Evolutionary conservation across 2,797 vertebrate species (phyloP).

Genomic region (Heliangelus exortis): DNA sequence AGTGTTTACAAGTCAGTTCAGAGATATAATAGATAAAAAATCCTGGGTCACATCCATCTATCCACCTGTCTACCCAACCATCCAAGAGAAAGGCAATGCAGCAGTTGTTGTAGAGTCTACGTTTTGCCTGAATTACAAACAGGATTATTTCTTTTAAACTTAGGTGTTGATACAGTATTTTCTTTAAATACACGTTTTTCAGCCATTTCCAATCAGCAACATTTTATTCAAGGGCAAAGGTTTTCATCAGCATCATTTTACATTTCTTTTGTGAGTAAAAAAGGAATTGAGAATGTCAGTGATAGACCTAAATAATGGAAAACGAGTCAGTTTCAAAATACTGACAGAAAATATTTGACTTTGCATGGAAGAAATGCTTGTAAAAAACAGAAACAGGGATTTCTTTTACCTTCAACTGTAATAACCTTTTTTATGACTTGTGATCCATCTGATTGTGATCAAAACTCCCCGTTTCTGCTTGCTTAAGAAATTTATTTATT

Average conservation of each 20-base stretch:
- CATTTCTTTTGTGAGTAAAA: background rate
- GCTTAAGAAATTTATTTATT: slow-evolving; percentile 38
- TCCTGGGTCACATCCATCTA: background rate
- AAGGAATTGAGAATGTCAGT: background rate
- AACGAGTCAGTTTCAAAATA: background rate
- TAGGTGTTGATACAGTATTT: background rate
- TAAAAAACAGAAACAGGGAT: slow-evolving; percentile 24
- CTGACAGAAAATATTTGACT: slow-evolving; percentile 22
- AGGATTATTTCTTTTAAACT: background rate
- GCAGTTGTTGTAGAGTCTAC: background rate
- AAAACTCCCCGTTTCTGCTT: slow-evolving; percentile 42
- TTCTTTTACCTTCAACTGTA: slow-evolving; percentile 16
- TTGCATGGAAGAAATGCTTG: background rate
- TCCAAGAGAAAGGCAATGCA: background rate
- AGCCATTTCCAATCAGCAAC: background rate
- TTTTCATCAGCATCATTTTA: background rate
- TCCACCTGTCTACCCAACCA: background rate
- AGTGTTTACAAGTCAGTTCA: slow-evolving; percentile 22
- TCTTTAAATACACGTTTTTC: background rate
- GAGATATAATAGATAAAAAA: background rate
- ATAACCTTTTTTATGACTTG: slow-evolving; percentile 41
- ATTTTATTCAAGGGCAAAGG: background rate
- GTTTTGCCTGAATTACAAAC: background rate
- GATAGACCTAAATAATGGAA: background rate
- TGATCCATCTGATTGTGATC: background rate